These are phyloP conservation scores for Lateolabrax maculatus DNA, from an alignment of 2,797 vertebrate genomes.

Conservation along the genomic window DNA sequence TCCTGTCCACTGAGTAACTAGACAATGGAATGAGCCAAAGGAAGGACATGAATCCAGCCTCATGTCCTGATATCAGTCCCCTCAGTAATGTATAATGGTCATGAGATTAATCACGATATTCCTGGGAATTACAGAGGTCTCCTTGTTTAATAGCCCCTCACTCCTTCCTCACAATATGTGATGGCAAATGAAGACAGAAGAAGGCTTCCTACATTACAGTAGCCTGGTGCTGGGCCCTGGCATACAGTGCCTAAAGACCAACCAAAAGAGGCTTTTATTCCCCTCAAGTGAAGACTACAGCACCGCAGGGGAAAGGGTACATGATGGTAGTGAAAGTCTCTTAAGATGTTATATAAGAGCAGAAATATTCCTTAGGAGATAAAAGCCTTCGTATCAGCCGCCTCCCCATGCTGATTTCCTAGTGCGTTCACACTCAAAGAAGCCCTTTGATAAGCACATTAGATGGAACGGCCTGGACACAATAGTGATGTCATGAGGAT, in stretches of 20 bases:
- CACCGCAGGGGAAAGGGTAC: conserved; percentile 63
- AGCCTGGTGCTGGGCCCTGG: conserved; percentile 44
- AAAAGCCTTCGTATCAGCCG: conserved; percentile 81
- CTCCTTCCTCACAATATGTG: conserved; percentile 51
- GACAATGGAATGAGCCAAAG: conserved; percentile 82
- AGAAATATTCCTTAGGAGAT: conserved; percentile 83
- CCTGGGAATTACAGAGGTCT: conserved; percentile 69
- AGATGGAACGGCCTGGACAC: conserved; percentile 82
- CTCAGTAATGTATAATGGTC: conserved; percentile 71
- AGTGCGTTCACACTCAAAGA: conserved; percentile 79
- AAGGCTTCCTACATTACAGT: conserved; percentile 35
- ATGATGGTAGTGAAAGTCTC: conserved; percentile 72
- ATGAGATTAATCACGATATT: conserved; percentile 77
- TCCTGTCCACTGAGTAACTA: conserved; percentile 72
- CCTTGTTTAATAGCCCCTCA: conserved; percentile 57
- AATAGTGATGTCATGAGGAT: conserved; percentile 86
- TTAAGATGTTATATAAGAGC: conserved; percentile 82
- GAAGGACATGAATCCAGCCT: conserved; percentile 79
- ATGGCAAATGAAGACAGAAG: conserved; percentile 40
- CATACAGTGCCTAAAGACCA: conserved; percentile 44
- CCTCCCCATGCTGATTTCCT: conserved; percentile 79
- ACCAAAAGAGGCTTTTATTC: conserved; percentile 73
- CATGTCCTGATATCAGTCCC: conserved; percentile 81
- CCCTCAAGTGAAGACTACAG: conserved; percentile 68
- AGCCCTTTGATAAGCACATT: conserved; percentile 85